These are phyloP conservation scores for Coleophora flavipennella DNA, from an alignment of 2,888 invertebrate species.

Conservation along the genomic window DNA sequence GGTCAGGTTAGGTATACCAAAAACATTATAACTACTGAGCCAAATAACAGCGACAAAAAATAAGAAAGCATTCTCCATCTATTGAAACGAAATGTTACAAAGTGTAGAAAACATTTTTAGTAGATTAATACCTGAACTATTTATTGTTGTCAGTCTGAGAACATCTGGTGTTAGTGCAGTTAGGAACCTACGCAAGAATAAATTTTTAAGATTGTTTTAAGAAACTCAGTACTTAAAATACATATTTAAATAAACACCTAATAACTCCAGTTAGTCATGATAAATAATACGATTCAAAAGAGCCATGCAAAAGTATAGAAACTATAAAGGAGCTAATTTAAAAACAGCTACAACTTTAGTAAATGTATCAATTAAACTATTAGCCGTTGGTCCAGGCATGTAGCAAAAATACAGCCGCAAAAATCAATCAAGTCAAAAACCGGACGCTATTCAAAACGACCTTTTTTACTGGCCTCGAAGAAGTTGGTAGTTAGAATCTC, in stretches of 20 bases:
- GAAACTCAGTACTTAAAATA: constrained; percentile 4
- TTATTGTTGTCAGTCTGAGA: constrained; percentile 69
- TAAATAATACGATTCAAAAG: constrained; percentile 21
- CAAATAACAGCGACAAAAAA: constrained; percentile 36
- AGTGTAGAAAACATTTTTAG: constrained; percentile 26
- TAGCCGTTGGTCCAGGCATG: constrained; percentile 66
- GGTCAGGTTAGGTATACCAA: too few relatives aligned
- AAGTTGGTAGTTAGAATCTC: constrained; percentile 27
- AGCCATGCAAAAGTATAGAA: background rate
- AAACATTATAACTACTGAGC: constrained; percentile 23
- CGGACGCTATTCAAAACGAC: too few relatives aligned
- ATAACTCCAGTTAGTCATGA: constrained; percentile 25
- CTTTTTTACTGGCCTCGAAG: too few relatives aligned
- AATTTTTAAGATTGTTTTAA: constrained; percentile 5
- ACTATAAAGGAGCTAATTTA: too few relatives aligned
- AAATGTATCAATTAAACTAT: constrained; percentile 19
- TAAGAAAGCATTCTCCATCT: constrained; percentile 67
- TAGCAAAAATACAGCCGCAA: constrained; percentile 12
- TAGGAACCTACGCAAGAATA: constrained; percentile 65
- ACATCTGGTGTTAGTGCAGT: constrained; percentile 71
- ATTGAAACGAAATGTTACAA: constrained; percentile 24
- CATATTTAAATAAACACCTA: constrained; percentile 2
- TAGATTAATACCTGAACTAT: constrained; percentile 63
- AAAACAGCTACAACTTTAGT: background rate
- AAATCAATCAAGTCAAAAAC: constrained; percentile 14